Percentiles rank a stretch among this genome's conserved stretches.
These are phyloP conservation scores for Dendrolimus punctatus DNA, from an alignment of 1,140 invertebrate species.

Conservation along the genomic window DNA sequence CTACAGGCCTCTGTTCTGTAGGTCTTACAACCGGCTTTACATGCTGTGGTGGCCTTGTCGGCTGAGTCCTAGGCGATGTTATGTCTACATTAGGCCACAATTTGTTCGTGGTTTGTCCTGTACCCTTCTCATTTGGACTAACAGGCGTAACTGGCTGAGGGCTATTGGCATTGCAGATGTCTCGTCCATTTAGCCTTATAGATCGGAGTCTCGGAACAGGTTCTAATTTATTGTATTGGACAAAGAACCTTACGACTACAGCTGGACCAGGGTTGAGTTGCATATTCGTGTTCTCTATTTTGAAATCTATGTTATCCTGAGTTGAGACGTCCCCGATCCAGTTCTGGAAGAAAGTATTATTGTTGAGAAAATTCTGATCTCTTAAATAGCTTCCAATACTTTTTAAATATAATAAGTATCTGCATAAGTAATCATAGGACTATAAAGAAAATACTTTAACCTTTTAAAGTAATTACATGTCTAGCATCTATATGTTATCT, in stretches of 20 bases:
- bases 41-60: constrained; percentile 5
- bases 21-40: constrained; percentile 1
- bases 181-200: constrained; percentile 54
- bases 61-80: neutral
- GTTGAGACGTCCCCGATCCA: constrained; percentile 62
- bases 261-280: constrained; percentile 59
- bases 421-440: too few species aligned
- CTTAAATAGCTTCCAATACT: too few species aligned
- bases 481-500: too few species aligned
- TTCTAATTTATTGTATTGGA: constrained; percentile 51
- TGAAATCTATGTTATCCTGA: constrained; percentile 57
- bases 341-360: constrained; percentile 32
- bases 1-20: constrained; percentile 31
- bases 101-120: neutral
- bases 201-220: constrained; percentile 39
- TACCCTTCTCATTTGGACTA: neutral
- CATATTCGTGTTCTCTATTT: constrained; percentile 60
- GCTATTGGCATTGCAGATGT: constrained; percentile 56
- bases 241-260: constrained; percentile 50
- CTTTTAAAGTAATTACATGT: too few species aligned
- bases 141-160: constrained; percentile 30
- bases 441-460: too few species aligned
- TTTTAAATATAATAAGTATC: too few species aligned
- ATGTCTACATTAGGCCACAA: constrained; percentile 4
- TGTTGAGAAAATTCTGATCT: too few species aligned